Conservation (phyloP, 2,797 vertebrate species). For the Eupleurogrammus muticus region DNA sequence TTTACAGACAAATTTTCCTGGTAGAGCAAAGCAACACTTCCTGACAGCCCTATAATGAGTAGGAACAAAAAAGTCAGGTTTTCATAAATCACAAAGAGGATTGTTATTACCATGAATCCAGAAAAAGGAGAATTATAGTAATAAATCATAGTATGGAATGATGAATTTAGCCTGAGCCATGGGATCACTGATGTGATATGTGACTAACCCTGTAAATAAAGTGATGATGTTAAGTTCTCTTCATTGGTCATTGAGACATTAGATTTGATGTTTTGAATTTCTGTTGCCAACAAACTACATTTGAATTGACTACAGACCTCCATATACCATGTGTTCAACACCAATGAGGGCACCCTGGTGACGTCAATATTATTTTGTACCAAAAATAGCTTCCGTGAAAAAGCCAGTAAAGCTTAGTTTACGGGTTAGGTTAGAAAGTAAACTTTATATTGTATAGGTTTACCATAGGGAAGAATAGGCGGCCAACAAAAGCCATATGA, state of each 20-base stretch:
- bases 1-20: slow-evolving; percentile 2
- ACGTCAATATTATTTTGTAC: too few species aligned
- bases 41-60: neutral
- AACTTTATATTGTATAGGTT: too few species aligned
- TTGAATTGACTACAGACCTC: too few species aligned
- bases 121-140: neutral
- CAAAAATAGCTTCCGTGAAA: too few species aligned
- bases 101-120: neutral
- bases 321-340: neutral
- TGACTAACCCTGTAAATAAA: neutral
- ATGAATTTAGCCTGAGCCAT: neutral
- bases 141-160: neutral
- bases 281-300: neutral
- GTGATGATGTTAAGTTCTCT: neutral
- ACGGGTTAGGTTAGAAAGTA: too few species aligned
- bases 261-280: neutral
- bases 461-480: too few species aligned
- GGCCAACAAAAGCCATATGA: too few species aligned
- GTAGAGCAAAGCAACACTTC: neutral
- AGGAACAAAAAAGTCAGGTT: neutral
- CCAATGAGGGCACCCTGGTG: too few species aligned
- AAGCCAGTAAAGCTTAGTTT: too few species aligned
- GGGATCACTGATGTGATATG: neutral
- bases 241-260: neutral
- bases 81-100: neutral